Conservation (phyloP, 2,797 vertebrate species). For the Anniella stebbinsi region DNA sequence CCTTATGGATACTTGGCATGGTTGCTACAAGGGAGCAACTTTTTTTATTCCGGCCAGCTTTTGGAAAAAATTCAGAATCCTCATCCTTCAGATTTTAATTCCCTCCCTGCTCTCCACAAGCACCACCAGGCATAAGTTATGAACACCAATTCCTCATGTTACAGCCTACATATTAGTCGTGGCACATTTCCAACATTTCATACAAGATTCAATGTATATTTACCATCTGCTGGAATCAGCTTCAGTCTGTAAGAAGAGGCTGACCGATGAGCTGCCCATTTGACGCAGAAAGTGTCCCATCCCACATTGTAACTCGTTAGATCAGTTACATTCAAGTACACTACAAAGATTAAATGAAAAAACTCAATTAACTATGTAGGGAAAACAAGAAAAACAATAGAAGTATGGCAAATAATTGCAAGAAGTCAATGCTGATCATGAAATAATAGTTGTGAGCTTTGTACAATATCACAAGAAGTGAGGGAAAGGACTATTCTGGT, state of each 20-base stretch:
- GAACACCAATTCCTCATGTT: background rate
- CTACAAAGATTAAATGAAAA: constrained; percentile 75
- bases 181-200: background rate
- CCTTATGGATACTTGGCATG: background rate
- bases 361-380: background rate
- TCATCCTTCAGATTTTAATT: background rate
- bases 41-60: too few species aligned
- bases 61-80: background rate
- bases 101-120: background rate
- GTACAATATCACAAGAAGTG: background rate
- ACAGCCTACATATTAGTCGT: background rate
- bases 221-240: constrained; percentile 89
- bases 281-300: constrained; percentile 92
- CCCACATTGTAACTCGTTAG: constrained; percentile 88
- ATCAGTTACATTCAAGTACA: constrained; percentile 94
- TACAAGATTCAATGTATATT: constrained; percentile 52
- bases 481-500: constrained; percentile 8
- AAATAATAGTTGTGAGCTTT: background rate
- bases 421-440: constrained; percentile 3
- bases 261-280: constrained; percentile 90
- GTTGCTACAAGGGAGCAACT: rapidly evolving
- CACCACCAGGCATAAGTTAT: background rate
- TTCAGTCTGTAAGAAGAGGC: constrained; percentile 95
- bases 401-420: constrained; percentile 10
- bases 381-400: background rate